phyloP scores from a whole-genome alignment of 1,140 invertebrate species.

The Alviniconcha marisindica region DNA sequence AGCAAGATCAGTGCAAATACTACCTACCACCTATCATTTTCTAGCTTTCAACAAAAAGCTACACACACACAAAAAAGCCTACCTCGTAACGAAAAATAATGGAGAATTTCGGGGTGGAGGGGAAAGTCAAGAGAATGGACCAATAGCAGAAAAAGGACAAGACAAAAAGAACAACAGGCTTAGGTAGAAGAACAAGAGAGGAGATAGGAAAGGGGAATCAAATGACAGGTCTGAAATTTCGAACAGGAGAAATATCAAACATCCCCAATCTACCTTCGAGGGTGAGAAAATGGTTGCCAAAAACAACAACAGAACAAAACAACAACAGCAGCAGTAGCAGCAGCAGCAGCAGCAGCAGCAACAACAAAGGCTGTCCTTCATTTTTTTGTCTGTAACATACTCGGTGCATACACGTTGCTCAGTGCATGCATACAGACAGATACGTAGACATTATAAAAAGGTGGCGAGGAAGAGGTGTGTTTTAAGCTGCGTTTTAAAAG shows the following conservation, averaged over 20 bases:
- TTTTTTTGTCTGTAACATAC: background rate
- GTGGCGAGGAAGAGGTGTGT: background rate
- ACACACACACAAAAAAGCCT: no score
- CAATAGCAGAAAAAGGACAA: background rate
- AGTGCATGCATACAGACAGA: background rate
- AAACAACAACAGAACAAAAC: background rate
- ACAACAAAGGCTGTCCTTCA: no score
- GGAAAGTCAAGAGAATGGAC: background rate
- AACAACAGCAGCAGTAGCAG: background rate
- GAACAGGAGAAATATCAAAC: background rate
- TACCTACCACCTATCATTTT: no score
- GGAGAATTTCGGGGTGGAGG: no score
- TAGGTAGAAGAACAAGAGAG: background rate
- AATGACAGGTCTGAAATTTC: background rate
- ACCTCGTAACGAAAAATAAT: no score
- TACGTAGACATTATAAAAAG: background rate
- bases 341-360: constrained; percentile 10
- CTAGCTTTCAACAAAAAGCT: no score
- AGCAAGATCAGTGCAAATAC: no score
- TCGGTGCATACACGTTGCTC: background rate
- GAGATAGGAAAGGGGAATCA: background rate
- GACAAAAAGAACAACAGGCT: background rate
- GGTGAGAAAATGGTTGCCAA: no score
- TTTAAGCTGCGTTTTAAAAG: no score
- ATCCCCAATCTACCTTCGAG: no score